Evolutionary conservation across 35 echinoderm and acorn worm species (phyloP).

Genomic region (Patiria miniata): DNA sequence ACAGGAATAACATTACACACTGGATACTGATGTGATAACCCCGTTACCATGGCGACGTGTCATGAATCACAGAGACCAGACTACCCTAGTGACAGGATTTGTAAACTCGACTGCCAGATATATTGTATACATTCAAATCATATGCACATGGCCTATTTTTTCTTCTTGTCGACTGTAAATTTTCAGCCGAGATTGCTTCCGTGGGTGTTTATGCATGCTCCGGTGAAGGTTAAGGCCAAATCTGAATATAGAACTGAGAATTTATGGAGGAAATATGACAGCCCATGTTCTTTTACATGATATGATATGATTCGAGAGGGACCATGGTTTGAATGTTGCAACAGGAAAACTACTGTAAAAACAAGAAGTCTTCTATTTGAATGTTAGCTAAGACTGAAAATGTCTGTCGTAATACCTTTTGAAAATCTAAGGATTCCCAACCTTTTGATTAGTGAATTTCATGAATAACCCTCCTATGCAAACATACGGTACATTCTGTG

Average conservation of each 20-base stretch:
- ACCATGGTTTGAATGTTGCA: not conserved
- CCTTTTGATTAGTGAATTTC: too few species aligned
- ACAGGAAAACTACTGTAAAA: not conserved
- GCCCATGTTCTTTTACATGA: not conserved
- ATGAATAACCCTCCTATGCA: too few species aligned
- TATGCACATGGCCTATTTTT: constrained; percentile 14
- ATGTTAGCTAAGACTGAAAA: too few species aligned
- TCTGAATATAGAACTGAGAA: too few species aligned
- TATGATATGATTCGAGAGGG: not conserved
- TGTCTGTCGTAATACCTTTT: too few species aligned
- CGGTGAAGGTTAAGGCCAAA: too few species aligned
- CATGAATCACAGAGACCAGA: constrained; percentile 21
- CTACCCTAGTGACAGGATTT: constrained; percentile 9
- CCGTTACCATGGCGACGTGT: constrained; percentile 9
- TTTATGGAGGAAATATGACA: too few species aligned
- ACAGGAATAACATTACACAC: constrained; percentile 26
- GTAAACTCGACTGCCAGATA: not conserved
- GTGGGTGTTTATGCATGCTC: too few species aligned
- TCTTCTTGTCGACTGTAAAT: not conserved
- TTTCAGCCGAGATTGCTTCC: not conserved
- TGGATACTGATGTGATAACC: not conserved
- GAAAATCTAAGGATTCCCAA: too few species aligned
- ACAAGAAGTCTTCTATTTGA: too few species aligned
- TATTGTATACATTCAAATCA: not conserved
- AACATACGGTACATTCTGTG: too few species aligned